phyloP scores from a whole-genome alignment of 2,888 invertebrate species.

The Branchinecta sandiegonensis region DNA sequence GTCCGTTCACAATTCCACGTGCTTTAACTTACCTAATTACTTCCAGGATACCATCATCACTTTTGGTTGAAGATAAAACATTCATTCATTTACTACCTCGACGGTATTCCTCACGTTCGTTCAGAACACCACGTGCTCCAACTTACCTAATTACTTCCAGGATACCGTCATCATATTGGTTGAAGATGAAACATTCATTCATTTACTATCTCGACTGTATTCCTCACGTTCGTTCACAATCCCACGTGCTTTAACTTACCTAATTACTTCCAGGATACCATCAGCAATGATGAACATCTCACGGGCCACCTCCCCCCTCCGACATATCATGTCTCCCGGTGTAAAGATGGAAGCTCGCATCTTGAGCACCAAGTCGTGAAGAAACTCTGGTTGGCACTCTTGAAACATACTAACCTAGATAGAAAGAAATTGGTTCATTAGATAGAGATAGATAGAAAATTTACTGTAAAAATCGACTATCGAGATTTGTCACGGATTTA shows the following conservation, averaged over 20 bases:
- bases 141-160: slow-evolving; percentile 63
- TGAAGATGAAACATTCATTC: neutral
- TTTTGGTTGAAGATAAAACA: too few species aligned
- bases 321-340: slow-evolving; percentile 88
- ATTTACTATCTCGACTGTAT: neutral
- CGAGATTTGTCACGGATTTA: too few species aligned
- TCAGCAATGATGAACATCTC: slow-evolving; percentile 99
- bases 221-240: neutral
- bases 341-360: slow-evolving; percentile 98
- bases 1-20: neutral
- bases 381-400: slow-evolving; percentile 94
- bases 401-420: slow-evolving; percentile 77
- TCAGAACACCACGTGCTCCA: neutral
- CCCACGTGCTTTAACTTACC: slow-evolving; percentile 32
- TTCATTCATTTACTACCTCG: neutral
- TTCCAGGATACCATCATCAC: too few species aligned
- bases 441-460: too few species aligned
- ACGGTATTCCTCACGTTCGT: neutral
- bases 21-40: slow-evolving; percentile 48
- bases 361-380: slow-evolving; percentile 88
- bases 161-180: slow-evolving; percentile 33
- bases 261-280: slow-evolving; percentile 82
- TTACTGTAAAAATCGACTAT: too few species aligned
- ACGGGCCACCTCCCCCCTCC: slow-evolving; percentile 83
- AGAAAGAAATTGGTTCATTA: slow-evolving; percentile 15